These are phyloP conservation scores for Diogma glabrata DNA, from an alignment of 2,888 invertebrate species.

Conservation along the genomic window DNA sequence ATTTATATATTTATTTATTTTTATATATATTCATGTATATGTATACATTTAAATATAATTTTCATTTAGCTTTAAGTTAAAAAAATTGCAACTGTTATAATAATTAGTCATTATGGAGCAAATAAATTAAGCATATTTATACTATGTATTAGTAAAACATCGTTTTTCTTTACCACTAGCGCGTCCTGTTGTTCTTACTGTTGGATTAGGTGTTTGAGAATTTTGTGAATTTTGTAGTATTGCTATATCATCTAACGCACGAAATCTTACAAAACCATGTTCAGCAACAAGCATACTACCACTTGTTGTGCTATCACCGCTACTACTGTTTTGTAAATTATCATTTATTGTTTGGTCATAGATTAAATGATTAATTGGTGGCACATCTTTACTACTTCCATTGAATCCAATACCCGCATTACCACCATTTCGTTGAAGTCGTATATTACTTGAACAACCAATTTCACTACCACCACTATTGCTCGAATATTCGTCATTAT, in stretches of 20 bases:
- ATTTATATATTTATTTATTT: too few relatives aligned
- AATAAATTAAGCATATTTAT: too few relatives aligned
- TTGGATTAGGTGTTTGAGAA: slow-evolving; percentile 3
- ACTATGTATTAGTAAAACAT: slow-evolving; percentile 14
- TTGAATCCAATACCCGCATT: slow-evolving; percentile 13
- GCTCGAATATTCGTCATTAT: not conserved
- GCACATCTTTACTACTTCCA: slow-evolving; percentile 22
- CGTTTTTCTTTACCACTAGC: slow-evolving; percentile 12
- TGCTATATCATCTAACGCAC: slow-evolving; percentile 47
- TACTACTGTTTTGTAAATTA: slow-evolving; percentile 42
- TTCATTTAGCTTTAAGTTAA: too few relatives aligned
- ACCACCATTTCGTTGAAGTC: slow-evolving; percentile 16
- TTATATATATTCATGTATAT: too few relatives aligned
- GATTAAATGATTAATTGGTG: slow-evolving; percentile 23
- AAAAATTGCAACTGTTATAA: too few relatives aligned
- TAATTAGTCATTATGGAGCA: too few relatives aligned
- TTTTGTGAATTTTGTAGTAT: slow-evolving; percentile 5
- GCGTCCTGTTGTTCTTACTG: slow-evolving; percentile 9
- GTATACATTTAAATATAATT: too few relatives aligned
- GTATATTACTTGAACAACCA: slow-evolving; percentile 15
- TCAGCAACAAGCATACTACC: slow-evolving; percentile 79
- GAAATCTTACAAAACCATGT: slow-evolving; percentile 77
- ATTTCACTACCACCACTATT: slow-evolving; percentile 4
- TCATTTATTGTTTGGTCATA: slow-evolving; percentile 41
- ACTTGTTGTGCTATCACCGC: slow-evolving; percentile 42